Percentiles rank a stretch among this genome's conserved stretches.
Evolutionary conservation across 2,797 vertebrate genomes (phyloP).

Genomic region (Sphenodon punctatus): DNA sequence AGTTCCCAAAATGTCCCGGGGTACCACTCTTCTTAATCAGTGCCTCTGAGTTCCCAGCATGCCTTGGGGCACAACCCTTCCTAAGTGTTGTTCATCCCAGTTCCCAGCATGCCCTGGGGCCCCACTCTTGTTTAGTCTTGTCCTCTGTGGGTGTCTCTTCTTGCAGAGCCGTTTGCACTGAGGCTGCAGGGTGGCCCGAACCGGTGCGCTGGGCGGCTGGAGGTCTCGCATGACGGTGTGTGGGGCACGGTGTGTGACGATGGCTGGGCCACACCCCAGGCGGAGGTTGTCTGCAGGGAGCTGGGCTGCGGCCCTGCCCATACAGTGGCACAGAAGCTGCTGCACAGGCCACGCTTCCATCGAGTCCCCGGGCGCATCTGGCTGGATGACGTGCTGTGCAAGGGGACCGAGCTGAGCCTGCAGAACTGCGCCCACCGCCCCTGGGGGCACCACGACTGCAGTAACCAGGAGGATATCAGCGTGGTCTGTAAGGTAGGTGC

Average conservation of each 20-base stretch:
- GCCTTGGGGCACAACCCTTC: no score
- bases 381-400: slow-evolving; percentile 63
- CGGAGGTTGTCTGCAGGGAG: slow-evolving; percentile 56
- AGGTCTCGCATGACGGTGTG: slow-evolving; percentile 50
- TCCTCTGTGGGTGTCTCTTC: no score
- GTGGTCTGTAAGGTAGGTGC: slow-evolving; percentile 62
- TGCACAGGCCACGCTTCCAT: slow-evolving; percentile 57
- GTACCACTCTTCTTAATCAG: no score
- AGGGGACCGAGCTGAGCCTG: slow-evolving; percentile 41
- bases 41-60: no score
- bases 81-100: no score
- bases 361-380: slow-evolving; percentile 65
- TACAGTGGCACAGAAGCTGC: no score
- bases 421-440: slow-evolving; percentile 33
- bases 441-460: slow-evolving; percentile 46
- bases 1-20: no score
- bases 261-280: slow-evolving; percentile 63
- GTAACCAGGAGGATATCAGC: slow-evolving; percentile 66
- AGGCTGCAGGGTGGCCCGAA: slow-evolving; percentile 45
- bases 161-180: slow-evolving; percentile 29
- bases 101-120: no score
- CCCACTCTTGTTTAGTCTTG: no score
- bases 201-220: slow-evolving; percentile 61
- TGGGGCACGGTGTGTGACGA: slow-evolving; percentile 67
- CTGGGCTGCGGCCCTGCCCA: slow-evolving; percentile 60